phyloP scores from a whole-genome alignment of 2,113 vertebrate genomes.

The Brachirus orientalis region DNA sequence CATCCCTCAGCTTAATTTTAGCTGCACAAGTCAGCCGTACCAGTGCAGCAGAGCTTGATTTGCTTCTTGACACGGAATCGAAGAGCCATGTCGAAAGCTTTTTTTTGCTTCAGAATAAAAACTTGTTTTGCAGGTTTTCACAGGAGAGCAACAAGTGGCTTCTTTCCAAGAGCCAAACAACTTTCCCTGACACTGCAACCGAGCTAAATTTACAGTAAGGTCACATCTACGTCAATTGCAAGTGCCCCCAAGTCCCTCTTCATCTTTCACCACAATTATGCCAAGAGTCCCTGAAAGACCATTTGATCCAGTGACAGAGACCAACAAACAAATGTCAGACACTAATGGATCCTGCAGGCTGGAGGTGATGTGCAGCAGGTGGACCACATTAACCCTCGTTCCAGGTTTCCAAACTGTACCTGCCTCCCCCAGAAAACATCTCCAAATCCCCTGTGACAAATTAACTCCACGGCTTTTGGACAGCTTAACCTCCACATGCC shows the following conservation, averaged over 20 bases:
- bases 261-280: not conserved
- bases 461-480: conserved; percentile 35
- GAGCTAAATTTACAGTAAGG: not conserved
- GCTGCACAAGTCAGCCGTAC: conserved; percentile 76
- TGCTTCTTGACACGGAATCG: conserved; percentile 27
- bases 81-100: not conserved
- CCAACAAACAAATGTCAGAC: too few species aligned
- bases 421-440: conserved; percentile 32
- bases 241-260: not conserved
- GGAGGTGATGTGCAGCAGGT: not conserved
- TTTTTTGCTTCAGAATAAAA: not conserved
- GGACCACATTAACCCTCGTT: conserved; percentile 9
- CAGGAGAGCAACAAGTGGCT: too few species aligned
- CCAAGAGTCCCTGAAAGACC: conserved; percentile 6
- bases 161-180: not conserved
- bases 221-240: not conserved
- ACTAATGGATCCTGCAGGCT: conserved; percentile 11
- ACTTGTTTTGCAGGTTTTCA: too few species aligned
- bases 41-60: conserved; percentile 62
- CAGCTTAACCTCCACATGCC: conserved; percentile 43
- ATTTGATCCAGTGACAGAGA: conserved; percentile 12
- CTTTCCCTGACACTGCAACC: not conserved
- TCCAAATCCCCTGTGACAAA: conserved; percentile 31
- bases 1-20: conserved; percentile 82
- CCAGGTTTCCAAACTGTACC: conserved; percentile 10